Percentiles rank a stretch among this genome's conserved stretches.
Evolutionary conservation across 1,140 invertebrate genomes (phyloP).

Genomic region (Spodoptera frugiperda): DNA sequence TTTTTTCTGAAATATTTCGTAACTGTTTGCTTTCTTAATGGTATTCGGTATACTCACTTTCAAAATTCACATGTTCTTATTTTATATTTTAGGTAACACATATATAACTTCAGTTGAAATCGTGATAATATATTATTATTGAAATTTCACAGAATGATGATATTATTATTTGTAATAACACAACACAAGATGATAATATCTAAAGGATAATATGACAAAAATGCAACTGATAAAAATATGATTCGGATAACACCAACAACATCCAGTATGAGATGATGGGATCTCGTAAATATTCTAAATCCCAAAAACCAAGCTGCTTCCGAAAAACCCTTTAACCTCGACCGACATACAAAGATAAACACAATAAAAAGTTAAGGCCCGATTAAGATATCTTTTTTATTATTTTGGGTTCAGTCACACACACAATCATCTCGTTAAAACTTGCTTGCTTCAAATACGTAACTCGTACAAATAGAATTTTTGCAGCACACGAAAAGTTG

Average conservation of each 20-base stretch:
- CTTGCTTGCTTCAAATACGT: conserved; percentile 23
- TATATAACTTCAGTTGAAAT: no score
- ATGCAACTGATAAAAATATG: no score
- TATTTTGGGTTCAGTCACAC: conserved; percentile 29
- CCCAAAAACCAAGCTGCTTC: conserved; percentile 14
- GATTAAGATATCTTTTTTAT: conserved; percentile 37
- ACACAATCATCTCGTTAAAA: conserved; percentile 34
- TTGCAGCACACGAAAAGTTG: conserved; percentile 11
- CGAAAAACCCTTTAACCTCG: conserved; percentile 24
- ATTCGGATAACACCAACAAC: not conserved
- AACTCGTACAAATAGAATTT: not conserved
- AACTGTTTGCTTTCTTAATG: no score
- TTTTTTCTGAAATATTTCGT: no score
- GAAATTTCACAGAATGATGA: no score
- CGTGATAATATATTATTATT: no score
- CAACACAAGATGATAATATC: no score
- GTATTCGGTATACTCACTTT: no score
- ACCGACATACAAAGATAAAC: conserved; percentile 29
- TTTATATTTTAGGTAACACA: no score
- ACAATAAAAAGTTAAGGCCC: conserved; percentile 31
- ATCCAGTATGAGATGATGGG: not conserved
- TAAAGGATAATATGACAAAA: no score
- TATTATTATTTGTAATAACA: no score
- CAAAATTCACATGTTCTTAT: no score
- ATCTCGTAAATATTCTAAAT: conserved; percentile 14